Percentiles rank a stretch among this genome's conserved stretches.
These are phyloP conservation scores for Gambusia holbrooki DNA, from an alignment of 2,113 vertebrate genomes.

Conservation along the genomic window DNA sequence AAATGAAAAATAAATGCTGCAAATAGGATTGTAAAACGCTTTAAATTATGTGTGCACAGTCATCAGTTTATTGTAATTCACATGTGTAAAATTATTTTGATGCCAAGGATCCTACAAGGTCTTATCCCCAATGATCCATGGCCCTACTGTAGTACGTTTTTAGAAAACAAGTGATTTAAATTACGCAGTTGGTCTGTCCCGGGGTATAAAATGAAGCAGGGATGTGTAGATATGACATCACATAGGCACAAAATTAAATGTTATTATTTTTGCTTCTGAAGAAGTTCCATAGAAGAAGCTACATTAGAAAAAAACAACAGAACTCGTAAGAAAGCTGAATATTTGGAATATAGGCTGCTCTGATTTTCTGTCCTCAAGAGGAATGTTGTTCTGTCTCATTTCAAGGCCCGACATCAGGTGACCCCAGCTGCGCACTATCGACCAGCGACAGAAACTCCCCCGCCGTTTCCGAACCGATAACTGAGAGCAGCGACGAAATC, in stretches of 20 bases:
- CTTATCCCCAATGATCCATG: neutral
- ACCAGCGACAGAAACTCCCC: conserved; percentile 88
- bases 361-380: neutral
- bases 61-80: neutral
- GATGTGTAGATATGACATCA: too few relatives aligned
- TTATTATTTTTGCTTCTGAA: too few relatives aligned
- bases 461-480: conserved; percentile 78
- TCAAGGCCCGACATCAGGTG: conserved; percentile 71
- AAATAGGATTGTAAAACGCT: too few relatives aligned
- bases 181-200: too few relatives aligned
- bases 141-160: too few relatives aligned
- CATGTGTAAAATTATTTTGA: neutral
- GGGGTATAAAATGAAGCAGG: too few relatives aligned
- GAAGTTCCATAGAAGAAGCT: too few relatives aligned
- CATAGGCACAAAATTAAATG: too few relatives aligned
- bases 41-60: neutral
- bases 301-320: too few relatives aligned
- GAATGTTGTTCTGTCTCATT: neutral
- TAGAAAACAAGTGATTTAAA: too few relatives aligned
- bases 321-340: too few relatives aligned
- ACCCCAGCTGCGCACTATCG: conserved; percentile 66
- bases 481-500: conserved; percentile 71
- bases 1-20: neutral
- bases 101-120: neutral
- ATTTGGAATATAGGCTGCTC: too few relatives aligned